A percentile compares a stretch with the other conserved stretches of the same genome.
Conservation (phyloP, 2,888 invertebrate species). For the Dioctria rufipes region DNA sequence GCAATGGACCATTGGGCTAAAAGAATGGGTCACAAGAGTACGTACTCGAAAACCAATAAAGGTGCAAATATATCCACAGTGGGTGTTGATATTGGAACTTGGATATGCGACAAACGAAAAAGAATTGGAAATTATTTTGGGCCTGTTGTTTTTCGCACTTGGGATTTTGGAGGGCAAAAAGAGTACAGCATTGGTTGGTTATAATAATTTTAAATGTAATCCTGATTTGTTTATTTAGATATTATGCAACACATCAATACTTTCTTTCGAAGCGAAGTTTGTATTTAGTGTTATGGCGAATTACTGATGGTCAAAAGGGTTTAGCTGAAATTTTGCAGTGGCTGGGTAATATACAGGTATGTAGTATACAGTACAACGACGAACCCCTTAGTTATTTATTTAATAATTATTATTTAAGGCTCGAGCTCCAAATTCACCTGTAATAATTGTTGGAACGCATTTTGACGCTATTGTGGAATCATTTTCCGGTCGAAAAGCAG, state of each 20-base stretch:
- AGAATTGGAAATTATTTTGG: slow-evolving; percentile 81
- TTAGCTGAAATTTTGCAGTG: slow-evolving; percentile 93
- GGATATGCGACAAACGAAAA: slow-evolving; percentile 90
- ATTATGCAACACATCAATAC: slow-evolving; percentile 99
- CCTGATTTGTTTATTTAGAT: slow-evolving; percentile 71
- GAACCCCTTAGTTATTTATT: not conserved
- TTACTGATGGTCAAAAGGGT: slow-evolving; percentile 92
- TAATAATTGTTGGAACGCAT: slow-evolving; percentile 96
- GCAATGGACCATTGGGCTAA: slow-evolving; percentile 90
- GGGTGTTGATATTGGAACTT: slow-evolving; percentile 97
- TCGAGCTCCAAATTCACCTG: slow-evolving; percentile 96
- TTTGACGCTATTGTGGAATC: slow-evolving; percentile 83
- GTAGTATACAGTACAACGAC: not conserved
- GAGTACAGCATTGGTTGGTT: slow-evolving; percentile 74
- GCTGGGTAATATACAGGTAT: slow-evolving; percentile 90
- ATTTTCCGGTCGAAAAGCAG: slow-evolving; percentile 71
- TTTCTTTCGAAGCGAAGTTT: slow-evolving; percentile 95
- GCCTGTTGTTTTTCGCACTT: slow-evolving; percentile 93
- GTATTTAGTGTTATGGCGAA: slow-evolving; percentile 96
- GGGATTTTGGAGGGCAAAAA: slow-evolving; percentile 99
- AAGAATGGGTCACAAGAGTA: slow-evolving; percentile 92
- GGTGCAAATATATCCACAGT: slow-evolving; percentile 94
- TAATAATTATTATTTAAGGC: slow-evolving; percentile 71
- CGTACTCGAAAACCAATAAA: slow-evolving; percentile 81
- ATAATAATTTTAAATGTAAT: not conserved